phyloP scores from a whole-genome alignment of 2,888 invertebrate genomes.

The Cepaea hortensis region DNA sequence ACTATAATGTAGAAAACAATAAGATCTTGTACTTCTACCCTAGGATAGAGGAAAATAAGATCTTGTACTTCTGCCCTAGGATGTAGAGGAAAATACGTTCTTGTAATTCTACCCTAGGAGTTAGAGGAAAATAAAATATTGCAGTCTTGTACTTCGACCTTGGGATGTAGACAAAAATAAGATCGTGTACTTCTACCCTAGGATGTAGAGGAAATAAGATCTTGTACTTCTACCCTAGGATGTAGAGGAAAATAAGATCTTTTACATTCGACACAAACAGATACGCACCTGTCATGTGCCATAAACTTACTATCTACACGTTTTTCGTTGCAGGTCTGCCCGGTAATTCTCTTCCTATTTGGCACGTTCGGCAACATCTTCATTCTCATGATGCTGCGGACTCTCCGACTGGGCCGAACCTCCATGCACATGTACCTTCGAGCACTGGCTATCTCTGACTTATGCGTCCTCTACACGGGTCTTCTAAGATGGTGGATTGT shows the following conservation, averaged over 20 bases:
- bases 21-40: too few species aligned
- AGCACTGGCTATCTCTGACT: conserved; percentile 61
- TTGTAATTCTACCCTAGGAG: too few species aligned
- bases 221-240: neutral
- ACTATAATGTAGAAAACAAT: too few species aligned
- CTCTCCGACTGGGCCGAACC: conserved; percentile 56
- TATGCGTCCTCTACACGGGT: conserved; percentile 62
- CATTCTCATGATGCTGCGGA: conserved; percentile 57
- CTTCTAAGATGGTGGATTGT: conserved; percentile 62
- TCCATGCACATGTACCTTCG: conserved; percentile 63
- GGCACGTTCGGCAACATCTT: conserved; percentile 66
- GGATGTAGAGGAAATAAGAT: neutral
- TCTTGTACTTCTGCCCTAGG: too few species aligned
- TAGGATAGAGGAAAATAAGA: too few species aligned
- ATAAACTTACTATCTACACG: neutral
- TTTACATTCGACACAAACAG: neutral
- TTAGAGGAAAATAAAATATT: too few species aligned
- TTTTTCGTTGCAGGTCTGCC: conserved; percentile 46
- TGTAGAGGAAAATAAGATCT: neutral
- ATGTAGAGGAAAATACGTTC: too few species aligned
- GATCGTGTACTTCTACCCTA: neutral
- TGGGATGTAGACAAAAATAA: too few species aligned
- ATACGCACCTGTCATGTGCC: neutral
- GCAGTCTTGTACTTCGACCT: too few species aligned
- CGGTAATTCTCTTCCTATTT: conserved; percentile 63